Evolutionary conservation across 2,113 vertebrate species (phyloP).

Genomic region (Hyperopisus bebe): DNA sequence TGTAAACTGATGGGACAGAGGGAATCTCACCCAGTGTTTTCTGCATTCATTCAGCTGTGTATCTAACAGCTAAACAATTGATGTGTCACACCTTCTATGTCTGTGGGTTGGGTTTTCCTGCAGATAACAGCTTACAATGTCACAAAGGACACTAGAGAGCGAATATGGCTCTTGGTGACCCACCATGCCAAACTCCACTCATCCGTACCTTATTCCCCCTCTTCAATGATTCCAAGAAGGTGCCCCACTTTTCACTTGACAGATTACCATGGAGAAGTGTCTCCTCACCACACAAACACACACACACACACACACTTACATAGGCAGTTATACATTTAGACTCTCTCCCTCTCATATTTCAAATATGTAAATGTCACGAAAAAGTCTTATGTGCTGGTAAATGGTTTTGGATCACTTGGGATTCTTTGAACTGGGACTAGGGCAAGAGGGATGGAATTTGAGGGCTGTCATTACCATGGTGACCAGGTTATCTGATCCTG

Average conservation of each 20-base stretch:
- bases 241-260: not conserved
- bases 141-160: not conserved
- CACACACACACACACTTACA: not conserved
- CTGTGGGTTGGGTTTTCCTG: not conserved
- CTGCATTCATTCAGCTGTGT: not conserved
- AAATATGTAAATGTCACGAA: not conserved
- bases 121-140: not conserved
- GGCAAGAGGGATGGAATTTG: not conserved
- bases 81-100: not conserved
- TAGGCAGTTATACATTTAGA: not conserved
- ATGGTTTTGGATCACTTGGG: not conserved
- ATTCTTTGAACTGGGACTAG: not conserved
- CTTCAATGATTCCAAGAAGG: not conserved
- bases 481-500: slow-evolving; percentile 15
- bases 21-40: not conserved
- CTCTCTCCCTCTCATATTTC: not conserved
- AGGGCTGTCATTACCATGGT: not conserved
- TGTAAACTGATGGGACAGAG: not conserved
- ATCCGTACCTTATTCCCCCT: not conserved
- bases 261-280: not conserved
- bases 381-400: not conserved
- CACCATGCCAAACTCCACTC: not conserved
- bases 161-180: not conserved
- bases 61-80: not conserved
- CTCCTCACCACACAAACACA: not conserved